Conservation (phyloP, 92 coral and sea anemone species). For the Phenganax stokvisi region DNA sequence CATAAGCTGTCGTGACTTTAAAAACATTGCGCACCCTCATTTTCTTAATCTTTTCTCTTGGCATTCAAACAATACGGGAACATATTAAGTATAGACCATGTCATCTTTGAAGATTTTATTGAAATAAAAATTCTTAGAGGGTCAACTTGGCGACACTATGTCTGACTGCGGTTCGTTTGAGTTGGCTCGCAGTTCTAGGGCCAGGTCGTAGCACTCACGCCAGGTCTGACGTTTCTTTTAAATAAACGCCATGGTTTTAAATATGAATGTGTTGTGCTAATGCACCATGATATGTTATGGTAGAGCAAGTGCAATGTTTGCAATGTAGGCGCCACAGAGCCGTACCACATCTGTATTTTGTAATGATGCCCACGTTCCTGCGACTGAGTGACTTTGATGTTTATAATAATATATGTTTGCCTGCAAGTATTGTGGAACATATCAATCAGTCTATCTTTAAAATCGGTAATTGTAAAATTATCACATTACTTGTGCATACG, state of each 20-base stretch:
- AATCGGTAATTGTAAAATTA: conserved; percentile 43
- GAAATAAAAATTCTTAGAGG: conserved; percentile 90
- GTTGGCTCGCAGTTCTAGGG: conserved; percentile 23
- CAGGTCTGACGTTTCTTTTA: not conserved
- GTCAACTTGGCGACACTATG: conserved; percentile 97
- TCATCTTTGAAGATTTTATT: conserved; percentile 52
- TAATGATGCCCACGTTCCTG: conserved; percentile 13
- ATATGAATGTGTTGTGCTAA: too few species aligned
- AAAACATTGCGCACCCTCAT: not conserved
- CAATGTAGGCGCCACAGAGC: not conserved
- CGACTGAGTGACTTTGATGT: conserved; percentile 25
- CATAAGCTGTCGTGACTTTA: conserved; percentile 1
- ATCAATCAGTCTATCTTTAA: conserved; percentile 34
- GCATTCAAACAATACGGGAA: conserved; percentile 32
- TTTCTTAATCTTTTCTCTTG: not conserved
- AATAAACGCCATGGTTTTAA: not conserved
- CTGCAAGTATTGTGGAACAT: conserved; percentile 11
- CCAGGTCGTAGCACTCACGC: conserved; percentile 16
- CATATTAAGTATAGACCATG: conserved; percentile 27
- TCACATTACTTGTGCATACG: conserved; percentile 36
- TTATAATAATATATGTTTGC: conserved; percentile 20
- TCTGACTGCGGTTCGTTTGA: conserved; percentile 97
- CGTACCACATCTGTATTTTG: conserved; percentile 4
- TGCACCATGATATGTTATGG: conserved; percentile 3
- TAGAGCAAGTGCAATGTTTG: not conserved